Conservation (phyloP, 2,888 invertebrate species). For the Congeria kusceri region DNA sequence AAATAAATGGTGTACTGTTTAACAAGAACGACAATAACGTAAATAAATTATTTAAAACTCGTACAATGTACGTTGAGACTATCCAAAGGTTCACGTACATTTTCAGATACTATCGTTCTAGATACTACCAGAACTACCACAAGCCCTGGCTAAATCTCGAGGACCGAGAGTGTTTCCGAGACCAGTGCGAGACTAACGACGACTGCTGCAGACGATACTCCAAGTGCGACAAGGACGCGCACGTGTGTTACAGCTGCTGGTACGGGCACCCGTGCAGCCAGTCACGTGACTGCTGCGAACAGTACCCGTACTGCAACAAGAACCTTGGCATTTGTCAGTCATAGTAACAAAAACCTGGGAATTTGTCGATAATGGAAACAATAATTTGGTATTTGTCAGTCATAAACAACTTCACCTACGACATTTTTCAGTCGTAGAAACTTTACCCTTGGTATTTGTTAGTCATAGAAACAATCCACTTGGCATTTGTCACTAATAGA, state of each 20-base stretch:
- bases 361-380: no score
- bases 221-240: slow-evolving; percentile 79
- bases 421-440: no score
- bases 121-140: slow-evolving; percentile 62
- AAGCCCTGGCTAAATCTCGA: slow-evolving; percentile 80
- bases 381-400: no score
- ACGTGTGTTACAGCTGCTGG: slow-evolving; percentile 83
- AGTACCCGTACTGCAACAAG: slow-evolving; percentile 76
- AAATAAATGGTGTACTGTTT: no score
- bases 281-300: slow-evolving; percentile 79
- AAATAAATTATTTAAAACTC: no score
- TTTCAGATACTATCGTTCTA: slow-evolving; percentile 63
- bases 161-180: slow-evolving; percentile 77
- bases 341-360: slow-evolving; percentile 2
- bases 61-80: no score
- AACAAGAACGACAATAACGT: no score
- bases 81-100: neutral
- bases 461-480: no score
- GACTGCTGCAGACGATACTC: slow-evolving; percentile 81
- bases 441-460: no score
- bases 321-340: slow-evolving; percentile 27
- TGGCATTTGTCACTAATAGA: no score
- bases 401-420: no score
- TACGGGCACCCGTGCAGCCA: slow-evolving; percentile 79
- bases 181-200: slow-evolving; percentile 70